Evolutionary conservation across 2,797 vertebrate genomes (phyloP).

Genomic region (Vespertilio murinus): DNA sequence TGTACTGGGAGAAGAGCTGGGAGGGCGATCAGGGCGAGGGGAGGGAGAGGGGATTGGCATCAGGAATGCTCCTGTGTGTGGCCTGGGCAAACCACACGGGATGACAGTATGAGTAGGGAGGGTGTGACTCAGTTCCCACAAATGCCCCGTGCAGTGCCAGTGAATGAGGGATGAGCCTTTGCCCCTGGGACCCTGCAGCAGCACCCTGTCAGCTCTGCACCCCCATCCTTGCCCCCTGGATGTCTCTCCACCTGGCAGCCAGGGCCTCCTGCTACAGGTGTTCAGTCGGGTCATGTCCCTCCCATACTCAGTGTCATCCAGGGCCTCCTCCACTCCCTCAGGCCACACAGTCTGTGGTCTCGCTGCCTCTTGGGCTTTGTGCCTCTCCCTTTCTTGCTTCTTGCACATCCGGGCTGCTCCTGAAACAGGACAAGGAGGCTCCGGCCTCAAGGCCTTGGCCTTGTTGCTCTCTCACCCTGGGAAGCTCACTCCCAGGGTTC

Average conservation of each 20-base stretch:
- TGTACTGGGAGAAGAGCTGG: neutral
- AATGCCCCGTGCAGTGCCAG: accelerated
- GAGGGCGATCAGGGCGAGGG: neutral
- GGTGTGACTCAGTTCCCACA: neutral
- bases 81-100: neutral
- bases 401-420: neutral
- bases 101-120: accelerated
- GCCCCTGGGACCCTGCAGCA: neutral
- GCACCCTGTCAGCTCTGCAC: accelerated
- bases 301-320: neutral
- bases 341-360: neutral
- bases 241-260: neutral
- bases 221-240: neutral
- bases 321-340: neutral
- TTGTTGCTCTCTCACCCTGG: neutral
- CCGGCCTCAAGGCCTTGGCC: neutral
- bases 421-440: neutral
- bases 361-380: neutral
- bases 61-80: neutral
- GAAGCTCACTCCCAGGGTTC: neutral
- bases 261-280: neutral
- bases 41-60: neutral
- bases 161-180: accelerated
- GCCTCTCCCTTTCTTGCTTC: neutral
- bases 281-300: neutral